Base-by-base conservation (phyloP, 2,888 invertebrate species). In the Mythimna loreyi region DNA sequence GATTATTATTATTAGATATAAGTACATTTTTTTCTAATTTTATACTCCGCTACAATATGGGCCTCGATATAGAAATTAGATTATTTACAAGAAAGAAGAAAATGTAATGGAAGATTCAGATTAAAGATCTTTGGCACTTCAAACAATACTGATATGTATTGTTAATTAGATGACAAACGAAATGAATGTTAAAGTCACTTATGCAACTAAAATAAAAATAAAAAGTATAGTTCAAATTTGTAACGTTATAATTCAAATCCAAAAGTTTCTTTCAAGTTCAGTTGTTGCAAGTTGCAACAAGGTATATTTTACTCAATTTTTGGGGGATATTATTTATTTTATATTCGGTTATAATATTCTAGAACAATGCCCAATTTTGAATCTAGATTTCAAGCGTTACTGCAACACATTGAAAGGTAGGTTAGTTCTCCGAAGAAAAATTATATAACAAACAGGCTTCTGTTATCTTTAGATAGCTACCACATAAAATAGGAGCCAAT, bases 111-210 rank as follows among this genome's bases (percentile, higher is more conserved):
- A 25, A 49, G 3, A 50, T 47, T 23, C 23, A 36, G 30, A 6
- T 55, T 30, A 59, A 19, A 64, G 58, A 45, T 75, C 21, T 78
- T 78, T 78, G 80, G 80, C 77, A 78, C 80, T 74, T 75, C 16
- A 75, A 71, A 78, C 75, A 78, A 80, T 78, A 78, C 78, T 75
- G 59, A 52, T 58, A 67, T 57, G 73, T 61, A 67, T 78, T 78
- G 76, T 72, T 64, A 33, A 59, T 52, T 52, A 50, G 4, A 56
- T 43, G 16, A 74, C 13, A 28, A 25, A 33, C 25, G 4, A 16
- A 73, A 50, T 16, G 0, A 56, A 64, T 6, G 16, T 64, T 25
- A 19, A 56, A 43, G 30, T 19, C 1, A 33, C 2, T 40, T 19
- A 21, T 19, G 6, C 25, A 50, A 57, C 36, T 25, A 25, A 47